Conservation (phyloP, 2,113 vertebrate genomes). For the Saccopteryx leptura region DNA sequence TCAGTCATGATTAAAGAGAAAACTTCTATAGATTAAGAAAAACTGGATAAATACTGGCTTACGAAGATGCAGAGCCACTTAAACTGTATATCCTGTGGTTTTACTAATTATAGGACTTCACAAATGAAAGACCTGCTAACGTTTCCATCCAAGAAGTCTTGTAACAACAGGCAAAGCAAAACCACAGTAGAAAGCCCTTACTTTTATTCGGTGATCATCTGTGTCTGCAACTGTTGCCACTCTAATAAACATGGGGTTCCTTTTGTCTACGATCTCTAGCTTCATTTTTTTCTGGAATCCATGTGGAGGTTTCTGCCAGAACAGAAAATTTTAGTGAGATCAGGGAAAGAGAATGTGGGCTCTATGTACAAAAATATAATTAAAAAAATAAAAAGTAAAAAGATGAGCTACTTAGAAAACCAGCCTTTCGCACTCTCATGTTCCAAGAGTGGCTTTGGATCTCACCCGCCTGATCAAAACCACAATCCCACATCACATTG, state of each 20-base stretch:
- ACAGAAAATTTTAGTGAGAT: constrained; percentile 54
- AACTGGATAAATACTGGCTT: not conserved
- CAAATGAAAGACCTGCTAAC: not conserved
- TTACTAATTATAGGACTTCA: not conserved
- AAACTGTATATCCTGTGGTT: not conserved
- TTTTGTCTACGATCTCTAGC: constrained; percentile 92
- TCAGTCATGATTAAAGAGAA: constrained; percentile 45
- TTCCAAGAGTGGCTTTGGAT: not conserved
- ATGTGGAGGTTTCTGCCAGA: constrained; percentile 91
- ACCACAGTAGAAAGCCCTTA: constrained; percentile 80
- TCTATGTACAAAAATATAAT: not conserved
- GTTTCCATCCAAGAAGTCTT: not conserved
- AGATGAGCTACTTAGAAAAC: not conserved
- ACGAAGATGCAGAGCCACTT: not conserved
- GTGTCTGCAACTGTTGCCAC: constrained; percentile 92
- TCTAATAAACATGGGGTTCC: constrained; percentile 92
- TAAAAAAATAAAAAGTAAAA: not conserved
- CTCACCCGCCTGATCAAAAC: not conserved
- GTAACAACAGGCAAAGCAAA: not conserved
- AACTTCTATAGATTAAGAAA: not conserved
- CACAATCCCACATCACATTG: not conserved
- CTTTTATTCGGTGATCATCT: constrained; percentile 92
- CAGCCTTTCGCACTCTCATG: not conserved
- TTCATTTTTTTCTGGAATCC: constrained; percentile 94
- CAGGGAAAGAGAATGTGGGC: not conserved